Base-by-base conservation (phyloP, 2,113 vertebrate species). In the Phodopus roborovskii region DNA sequence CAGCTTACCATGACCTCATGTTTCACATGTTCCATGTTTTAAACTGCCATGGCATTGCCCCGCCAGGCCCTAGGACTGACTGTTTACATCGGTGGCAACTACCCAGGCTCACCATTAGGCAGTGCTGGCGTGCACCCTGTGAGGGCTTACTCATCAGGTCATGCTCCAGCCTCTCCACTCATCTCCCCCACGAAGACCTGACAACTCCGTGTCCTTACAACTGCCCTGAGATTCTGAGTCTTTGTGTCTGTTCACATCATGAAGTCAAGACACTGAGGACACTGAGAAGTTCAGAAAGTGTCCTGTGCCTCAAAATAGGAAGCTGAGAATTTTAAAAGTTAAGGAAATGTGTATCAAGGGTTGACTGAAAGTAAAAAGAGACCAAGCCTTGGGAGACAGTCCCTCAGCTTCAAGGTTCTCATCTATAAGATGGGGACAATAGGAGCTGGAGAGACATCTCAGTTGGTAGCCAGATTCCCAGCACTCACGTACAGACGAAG, bases 1-100 rank as follows among this genome's bases (percentile, higher is more conserved):
- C 17, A 3, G 5, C 12, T 74, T 71, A 33, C 77, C 83, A 45
- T 93, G 94, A 95, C 79, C 73, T 94, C 95, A 71, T 93, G 58
- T 64, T 82, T 77, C 78, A 22, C 3, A 62, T 75, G 45, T 50
- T 89, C 77, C 24, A 2, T 86, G 94, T 92, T 94, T 95, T n/a
- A n/a, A n/a, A n/a, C n/a, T 85, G 90, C 42, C 33, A 13, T 60
- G 60, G n/a, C 33, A 53, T 9, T n/a, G 48, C 48, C 56, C 75
- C 15, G 6, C 20, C 56, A 75, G 78, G 88, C 83, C 68, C 22
- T 1, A 50, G 22, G 24, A 15, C 42, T 0, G 0, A n/a, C 62
- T 90, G 70, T 94, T 85, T 30, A 74, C 36, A 26, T 26, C 0
- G 0, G 77, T 92, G 83, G 36, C 70, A 6, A 64, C 75, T 66